phyloP scores from a whole-genome alignment of 2,797 vertebrate species.

The Girardinus metallicus region DNA sequence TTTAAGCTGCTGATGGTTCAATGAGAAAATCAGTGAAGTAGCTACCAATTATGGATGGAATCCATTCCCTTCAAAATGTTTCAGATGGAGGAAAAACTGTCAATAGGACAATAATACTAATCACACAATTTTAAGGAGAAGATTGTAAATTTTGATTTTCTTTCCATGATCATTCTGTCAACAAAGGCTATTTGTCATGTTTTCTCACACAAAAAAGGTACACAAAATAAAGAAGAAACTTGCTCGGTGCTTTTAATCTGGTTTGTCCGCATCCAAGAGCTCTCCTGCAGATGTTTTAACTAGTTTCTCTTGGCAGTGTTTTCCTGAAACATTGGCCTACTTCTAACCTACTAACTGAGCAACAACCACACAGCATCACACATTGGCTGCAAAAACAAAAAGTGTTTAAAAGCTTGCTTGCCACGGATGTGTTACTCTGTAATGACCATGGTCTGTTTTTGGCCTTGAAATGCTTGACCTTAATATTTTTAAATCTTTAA shows the following conservation, averaged over 20 bases:
- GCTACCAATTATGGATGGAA: not conserved
- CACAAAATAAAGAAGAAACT: not conserved
- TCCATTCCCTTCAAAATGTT: not conserved
- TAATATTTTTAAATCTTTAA: not conserved
- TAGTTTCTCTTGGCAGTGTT: not conserved
- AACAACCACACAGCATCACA: constrained; percentile 1
- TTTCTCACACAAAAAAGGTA: not conserved
- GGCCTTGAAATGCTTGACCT: not conserved
- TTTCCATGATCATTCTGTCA: not conserved
- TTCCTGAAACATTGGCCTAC: constrained; percentile 1
- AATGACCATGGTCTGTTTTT: not conserved
- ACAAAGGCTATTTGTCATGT: not conserved
- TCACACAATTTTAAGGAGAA: not conserved
- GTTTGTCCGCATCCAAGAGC: not conserved
- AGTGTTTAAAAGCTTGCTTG: not conserved
- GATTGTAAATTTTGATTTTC: not conserved
- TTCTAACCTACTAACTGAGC: not conserved
- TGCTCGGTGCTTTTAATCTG: not conserved
- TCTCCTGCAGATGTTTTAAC: not conserved
- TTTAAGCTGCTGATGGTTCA: not conserved
- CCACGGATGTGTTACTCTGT: not conserved
- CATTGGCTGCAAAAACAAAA: not conserved
- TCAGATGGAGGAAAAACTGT: not conserved
- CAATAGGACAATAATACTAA: not conserved
- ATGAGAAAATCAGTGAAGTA: not conserved